Evolutionary conservation across 2,113 vertebrate genomes (phyloP).

Genomic region (Dryoscopus gambensis): DNA sequence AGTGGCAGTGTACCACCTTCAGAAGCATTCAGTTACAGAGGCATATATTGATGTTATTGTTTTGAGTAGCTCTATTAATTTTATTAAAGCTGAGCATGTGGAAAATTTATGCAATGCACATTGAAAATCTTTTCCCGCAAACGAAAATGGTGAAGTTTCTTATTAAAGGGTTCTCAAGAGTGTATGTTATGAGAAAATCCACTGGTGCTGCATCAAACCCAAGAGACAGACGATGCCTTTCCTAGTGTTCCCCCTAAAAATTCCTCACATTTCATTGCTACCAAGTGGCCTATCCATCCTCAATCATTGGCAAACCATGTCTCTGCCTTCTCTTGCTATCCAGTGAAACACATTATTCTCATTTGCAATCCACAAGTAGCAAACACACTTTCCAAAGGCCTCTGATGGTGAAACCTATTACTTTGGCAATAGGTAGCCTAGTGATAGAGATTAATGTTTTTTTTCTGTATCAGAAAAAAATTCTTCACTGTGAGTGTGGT

Average conservation of each 20-base stretch:
- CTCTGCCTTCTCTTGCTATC: neutral
- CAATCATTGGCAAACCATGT: neutral
- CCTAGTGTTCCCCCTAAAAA: neutral
- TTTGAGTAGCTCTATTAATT: neutral
- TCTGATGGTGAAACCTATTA: neutral
- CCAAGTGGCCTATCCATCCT: neutral
- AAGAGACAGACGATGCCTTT: neutral
- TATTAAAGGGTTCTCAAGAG: neutral
- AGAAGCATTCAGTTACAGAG: neutral
- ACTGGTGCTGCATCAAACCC: neutral
- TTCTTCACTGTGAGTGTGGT: neutral
- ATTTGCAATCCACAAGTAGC: neutral
- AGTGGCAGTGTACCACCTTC: neutral
- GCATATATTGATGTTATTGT: neutral
- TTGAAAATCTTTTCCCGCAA: neutral
- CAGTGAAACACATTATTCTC: neutral
- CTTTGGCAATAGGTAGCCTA: no score
- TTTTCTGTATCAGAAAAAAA: neutral
- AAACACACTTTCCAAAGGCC: neutral
- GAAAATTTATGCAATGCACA: neutral
- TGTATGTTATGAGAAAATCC: neutral
- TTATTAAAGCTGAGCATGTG: neutral
- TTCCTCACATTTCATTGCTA: fast-evolving
- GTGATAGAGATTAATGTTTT: fast-evolving
- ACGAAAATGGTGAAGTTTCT: neutral